Evolutionary conservation across 2,888 invertebrate species (phyloP).

Genomic region (Acanthoscelides obtectus): DNA sequence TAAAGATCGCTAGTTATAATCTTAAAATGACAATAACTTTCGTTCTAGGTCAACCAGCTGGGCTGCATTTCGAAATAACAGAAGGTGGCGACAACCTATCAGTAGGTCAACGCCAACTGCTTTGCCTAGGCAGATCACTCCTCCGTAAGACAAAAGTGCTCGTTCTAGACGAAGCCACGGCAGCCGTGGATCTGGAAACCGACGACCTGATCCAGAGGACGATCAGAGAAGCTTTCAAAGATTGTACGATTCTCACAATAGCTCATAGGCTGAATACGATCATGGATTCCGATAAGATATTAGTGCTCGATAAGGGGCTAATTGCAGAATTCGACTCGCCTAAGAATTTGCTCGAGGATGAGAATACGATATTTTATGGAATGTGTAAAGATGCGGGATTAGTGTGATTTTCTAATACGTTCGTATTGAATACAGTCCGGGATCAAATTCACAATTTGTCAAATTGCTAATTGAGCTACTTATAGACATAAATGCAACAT

Average conservation of each 20-base stretch:
- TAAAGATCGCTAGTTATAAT: no score
- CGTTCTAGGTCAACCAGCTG: constrained; percentile 59
- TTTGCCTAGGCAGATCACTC: constrained; percentile 49
- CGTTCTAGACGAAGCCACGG: constrained; percentile 50
- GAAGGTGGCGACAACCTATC: constrained; percentile 40
- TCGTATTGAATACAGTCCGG: no score
- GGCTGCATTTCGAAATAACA: constrained; percentile 62
- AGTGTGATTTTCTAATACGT: constrained; percentile 16
- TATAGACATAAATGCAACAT: no score
- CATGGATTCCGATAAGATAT: constrained; percentile 40
- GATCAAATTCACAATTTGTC: no score
- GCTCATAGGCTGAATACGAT: constrained; percentile 57
- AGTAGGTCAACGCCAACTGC: constrained; percentile 50
- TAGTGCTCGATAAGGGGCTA: constrained; percentile 43
- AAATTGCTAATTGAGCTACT: no score
- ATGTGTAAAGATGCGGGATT: constrained; percentile 50
- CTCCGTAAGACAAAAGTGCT: constrained; percentile 49
- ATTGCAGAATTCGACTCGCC: constrained; percentile 45
- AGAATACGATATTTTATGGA: constrained; percentile 44
- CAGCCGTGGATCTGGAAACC: constrained; percentile 52
- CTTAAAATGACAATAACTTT: constrained; percentile 1
- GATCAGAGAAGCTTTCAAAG: constrained; percentile 51
- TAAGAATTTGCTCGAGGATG: constrained; percentile 34
- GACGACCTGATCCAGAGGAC: constrained; percentile 52
- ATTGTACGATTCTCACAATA: constrained; percentile 56